Evolutionary conservation across 2,888 invertebrate genomes (phyloP).

Genomic region (Omphaloscelis lunosa): DNA sequence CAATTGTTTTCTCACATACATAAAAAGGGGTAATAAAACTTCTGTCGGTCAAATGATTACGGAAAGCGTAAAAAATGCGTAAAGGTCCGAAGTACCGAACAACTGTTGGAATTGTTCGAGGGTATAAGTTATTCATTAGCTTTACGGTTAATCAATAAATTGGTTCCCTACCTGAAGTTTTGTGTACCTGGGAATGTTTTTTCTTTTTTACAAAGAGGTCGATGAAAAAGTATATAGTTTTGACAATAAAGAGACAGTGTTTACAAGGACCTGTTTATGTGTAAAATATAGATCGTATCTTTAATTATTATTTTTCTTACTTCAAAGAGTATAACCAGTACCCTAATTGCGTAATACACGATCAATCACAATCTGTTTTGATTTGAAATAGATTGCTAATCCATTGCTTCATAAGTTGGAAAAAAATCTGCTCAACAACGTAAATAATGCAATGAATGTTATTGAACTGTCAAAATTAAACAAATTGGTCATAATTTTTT

Average conservation of each 20-base stretch:
- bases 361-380: too few species aligned
- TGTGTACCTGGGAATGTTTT: constrained; percentile 32
- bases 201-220: constrained; percentile 17
- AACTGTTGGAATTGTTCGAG: constrained; percentile 45
- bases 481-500: too few species aligned
- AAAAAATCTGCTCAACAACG: too few species aligned
- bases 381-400: too few species aligned
- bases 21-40: constrained; percentile 81
- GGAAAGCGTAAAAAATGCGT: constrained; percentile 69
- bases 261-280: constrained; percentile 21
- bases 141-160: constrained; percentile 53
- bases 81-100: constrained; percentile 52
- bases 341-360: too few species aligned
- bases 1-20: constrained; percentile 86
- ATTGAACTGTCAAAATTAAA: too few species aligned
- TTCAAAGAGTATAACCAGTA: neutral
- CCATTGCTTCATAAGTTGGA: too few species aligned
- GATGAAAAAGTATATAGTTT: constrained; percentile 18
- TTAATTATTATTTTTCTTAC: neutral
- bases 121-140: constrained; percentile 54
- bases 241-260: constrained; percentile 24
- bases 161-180: constrained; percentile 52
- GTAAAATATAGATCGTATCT: constrained; percentile 24
- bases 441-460: too few species aligned
- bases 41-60: constrained; percentile 75